A percentile compares a stretch with the other conserved stretches of the same genome.
Conservation (phyloP, 2,888 invertebrate species). For the Lasioglossum leucozonium region DNA sequence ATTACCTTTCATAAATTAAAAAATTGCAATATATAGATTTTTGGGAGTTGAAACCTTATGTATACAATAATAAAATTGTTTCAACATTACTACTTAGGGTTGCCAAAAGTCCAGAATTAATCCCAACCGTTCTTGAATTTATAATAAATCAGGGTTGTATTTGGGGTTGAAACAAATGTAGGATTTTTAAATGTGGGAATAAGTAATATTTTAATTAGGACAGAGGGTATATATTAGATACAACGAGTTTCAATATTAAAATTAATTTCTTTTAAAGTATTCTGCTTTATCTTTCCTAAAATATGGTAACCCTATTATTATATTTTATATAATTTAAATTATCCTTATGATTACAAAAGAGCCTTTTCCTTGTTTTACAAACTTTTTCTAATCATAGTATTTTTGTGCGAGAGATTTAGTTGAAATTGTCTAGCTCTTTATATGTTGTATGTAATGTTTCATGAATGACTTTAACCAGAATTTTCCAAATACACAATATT, state of each 20-base stretch:
- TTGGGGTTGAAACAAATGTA: not conserved
- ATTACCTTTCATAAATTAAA: slow-evolving; percentile 1
- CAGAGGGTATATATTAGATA: not conserved
- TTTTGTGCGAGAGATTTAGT: slow-evolving; percentile 27
- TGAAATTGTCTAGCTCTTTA: slow-evolving; percentile 29
- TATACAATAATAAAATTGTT: not conserved
- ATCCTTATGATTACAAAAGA: not conserved
- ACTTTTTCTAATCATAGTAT: slow-evolving; percentile 17
- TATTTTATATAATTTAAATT: not conserved
- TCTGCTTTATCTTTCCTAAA: not conserved
- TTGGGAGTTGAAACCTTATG: not conserved
- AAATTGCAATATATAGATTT: slow-evolving; percentile 3
- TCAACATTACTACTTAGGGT: not conserved
- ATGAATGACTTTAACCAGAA: slow-evolving; percentile 38
- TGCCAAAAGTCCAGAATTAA: not conserved
- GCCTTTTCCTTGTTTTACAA: slow-evolving; percentile 36
- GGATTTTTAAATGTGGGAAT: not conserved
- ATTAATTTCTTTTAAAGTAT: not conserved
- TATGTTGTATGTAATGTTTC: slow-evolving; percentile 30
- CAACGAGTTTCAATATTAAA: not conserved
- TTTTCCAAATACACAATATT: slow-evolving; percentile 35
- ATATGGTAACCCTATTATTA: slow-evolving; percentile 2
- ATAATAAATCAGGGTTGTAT: not conserved
- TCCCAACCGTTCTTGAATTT: not conserved
- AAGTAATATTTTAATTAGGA: not conserved